Evolutionary conservation across 2,113 vertebrate species (phyloP), one percentile per base, ranked within the genome.

Genomic region (Nibea albiflora): DNA sequence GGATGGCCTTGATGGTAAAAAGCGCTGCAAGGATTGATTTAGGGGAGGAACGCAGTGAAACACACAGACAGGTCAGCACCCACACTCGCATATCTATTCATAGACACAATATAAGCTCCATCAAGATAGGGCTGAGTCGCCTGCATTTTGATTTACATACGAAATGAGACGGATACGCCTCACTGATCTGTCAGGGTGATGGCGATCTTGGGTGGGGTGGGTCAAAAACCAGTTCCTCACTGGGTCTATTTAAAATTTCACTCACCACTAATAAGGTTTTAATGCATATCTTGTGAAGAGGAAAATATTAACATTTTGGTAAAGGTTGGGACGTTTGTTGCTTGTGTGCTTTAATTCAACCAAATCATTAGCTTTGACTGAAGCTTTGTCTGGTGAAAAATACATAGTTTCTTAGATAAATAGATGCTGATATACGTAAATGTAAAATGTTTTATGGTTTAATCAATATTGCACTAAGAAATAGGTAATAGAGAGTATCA

Each of bases 121-220:
- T 82, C 68, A 56, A 85, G 87, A 84, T 89, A 66, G 16, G 35
- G 28, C 54, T 47, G 71, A 84, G 57, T 68, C 19, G 47, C 54
- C 78, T 65, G 73, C 76, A 65, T 85, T 81, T 76, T 81, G 73
- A 90, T 89, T 73, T 86, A 46, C 67, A 78, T 80, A 78, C 39
- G 70, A 80, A 85, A 85, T 76, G 47, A 87, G 73, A 85, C 73
- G 68, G 81, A 76, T 70, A 76, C 66, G 63, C 75, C 56, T 88
- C 78, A 78, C 42, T 79, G 83, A 70, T 87, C 69, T 35, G 69
- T 64, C 66, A 65, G 24, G 12, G 35, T 71, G 73, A 87, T 85
- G 70, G 62, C 19, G 69, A 83, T 85, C 85, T 88, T 42, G 31
- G 31, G 31, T 35, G 31, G 47, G 49, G 35, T 9, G 66, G 79